Percentiles rank a stretch among this genome's conserved stretches.
These are phyloP conservation scores for zebrafish (Danio rerio) DNA, from an alignment of 2,113 vertebrate species.

Conservation along the genomic window DNA sequence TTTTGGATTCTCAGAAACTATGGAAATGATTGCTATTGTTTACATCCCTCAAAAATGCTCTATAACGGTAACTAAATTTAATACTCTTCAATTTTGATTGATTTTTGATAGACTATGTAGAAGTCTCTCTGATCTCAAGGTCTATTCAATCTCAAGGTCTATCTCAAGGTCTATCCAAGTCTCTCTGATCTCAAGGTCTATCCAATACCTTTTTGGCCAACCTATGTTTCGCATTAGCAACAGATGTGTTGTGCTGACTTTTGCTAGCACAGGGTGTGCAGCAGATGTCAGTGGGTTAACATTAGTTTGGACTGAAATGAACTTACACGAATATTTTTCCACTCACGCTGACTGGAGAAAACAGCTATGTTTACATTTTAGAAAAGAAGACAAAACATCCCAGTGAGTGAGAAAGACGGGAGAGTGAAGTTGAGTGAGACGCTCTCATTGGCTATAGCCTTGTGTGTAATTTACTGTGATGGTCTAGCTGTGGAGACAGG, in stretches of 20 bases:
- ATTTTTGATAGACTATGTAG: too few species aligned
- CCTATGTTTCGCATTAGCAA: constrained; percentile 1
- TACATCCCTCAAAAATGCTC: too few species aligned
- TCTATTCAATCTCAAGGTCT: too few species aligned
- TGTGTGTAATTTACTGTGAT: neutral
- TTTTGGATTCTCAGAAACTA: too few species aligned
- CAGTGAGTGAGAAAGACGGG: neutral
- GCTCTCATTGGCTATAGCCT: constrained; percentile 1
- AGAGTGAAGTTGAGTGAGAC: neutral
- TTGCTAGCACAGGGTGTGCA: constrained; percentile 1
- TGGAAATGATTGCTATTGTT: too few species aligned
- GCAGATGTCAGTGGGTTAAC: constrained; percentile 30
- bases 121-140: too few species aligned
- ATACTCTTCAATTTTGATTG: too few species aligned
- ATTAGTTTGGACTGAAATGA: constrained; percentile 8
- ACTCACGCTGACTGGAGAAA: neutral
- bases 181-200: neutral
- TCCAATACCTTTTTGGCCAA: neutral
- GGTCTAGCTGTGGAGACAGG: neutral
- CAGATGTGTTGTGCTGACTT: constrained; percentile 9
- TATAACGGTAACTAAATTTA: too few species aligned
- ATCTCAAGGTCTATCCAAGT: too few species aligned
- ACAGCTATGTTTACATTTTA: constrained; percentile 12
- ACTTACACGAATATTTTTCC: neutral
- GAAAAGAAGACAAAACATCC: constrained; percentile 16